A percentile compares a stretch with the other conserved stretches of the same genome.
These are phyloP conservation scores for Eueides isabella DNA, from an alignment of 1,140 invertebrate species.

Conservation along the genomic window DNA sequence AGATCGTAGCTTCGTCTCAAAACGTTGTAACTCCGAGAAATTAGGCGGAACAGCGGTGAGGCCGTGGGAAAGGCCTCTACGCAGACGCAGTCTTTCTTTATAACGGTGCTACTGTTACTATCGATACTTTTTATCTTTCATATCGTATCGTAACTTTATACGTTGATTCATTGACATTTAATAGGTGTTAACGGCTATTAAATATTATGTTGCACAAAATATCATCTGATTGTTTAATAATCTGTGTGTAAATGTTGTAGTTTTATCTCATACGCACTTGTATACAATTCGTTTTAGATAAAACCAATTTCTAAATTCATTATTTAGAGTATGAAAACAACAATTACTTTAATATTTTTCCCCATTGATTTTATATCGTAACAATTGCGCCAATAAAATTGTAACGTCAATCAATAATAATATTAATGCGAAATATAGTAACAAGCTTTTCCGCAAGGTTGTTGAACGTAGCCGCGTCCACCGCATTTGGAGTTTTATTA, in stretches of 20 bases:
- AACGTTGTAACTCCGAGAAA: constrained; percentile 50
- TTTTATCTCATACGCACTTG: too few species aligned
- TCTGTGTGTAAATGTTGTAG: too few species aligned
- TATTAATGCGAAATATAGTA: not conserved
- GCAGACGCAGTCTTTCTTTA: constrained; percentile 34
- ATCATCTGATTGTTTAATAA: too few species aligned
- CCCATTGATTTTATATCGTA: constrained; percentile 1
- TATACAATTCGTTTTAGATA: too few species aligned
- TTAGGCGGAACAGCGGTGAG: constrained; percentile 48
- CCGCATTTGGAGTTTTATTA: constrained; percentile 71
- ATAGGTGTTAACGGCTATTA: not conserved
- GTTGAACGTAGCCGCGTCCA: constrained; percentile 61
- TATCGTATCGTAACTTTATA: constrained; percentile 2
- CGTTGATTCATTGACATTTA: not conserved
- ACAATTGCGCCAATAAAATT: not conserved
- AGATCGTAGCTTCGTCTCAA: constrained; percentile 28
- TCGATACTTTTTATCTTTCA: constrained; percentile 5
- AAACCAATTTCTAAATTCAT: too few species aligned
- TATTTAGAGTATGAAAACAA: too few species aligned
- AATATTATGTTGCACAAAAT: not conserved
- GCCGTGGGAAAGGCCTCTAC: constrained; percentile 69
- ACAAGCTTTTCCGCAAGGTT: constrained; percentile 57
- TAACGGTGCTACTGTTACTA: constrained; percentile 60
- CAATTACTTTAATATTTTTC: too few species aligned
- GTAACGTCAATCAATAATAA: not conserved